These are phyloP conservation scores for Adelges cooleyi DNA, from an alignment of 1,140 invertebrate genomes.

Conservation along the genomic window DNA sequence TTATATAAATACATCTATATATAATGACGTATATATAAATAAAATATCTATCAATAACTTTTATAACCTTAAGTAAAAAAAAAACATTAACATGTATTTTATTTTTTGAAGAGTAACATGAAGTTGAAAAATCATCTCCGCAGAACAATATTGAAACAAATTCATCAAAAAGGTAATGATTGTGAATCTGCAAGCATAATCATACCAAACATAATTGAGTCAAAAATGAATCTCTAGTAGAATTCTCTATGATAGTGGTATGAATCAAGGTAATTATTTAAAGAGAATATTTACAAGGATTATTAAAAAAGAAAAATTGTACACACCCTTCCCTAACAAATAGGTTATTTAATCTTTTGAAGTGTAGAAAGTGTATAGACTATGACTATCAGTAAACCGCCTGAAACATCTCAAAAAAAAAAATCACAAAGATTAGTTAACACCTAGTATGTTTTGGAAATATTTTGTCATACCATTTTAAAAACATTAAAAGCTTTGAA, in stretches of 20 bases:
- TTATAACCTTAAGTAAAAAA: too few species aligned
- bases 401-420: slow-evolving; percentile 26
- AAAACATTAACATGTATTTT: too few species aligned
- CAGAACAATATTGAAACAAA: background rate
- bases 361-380: slow-evolving; percentile 10
- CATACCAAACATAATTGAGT: slow-evolving; percentile 12
- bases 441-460: background rate
- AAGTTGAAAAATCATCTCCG: background rate
- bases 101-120: too few species aligned
- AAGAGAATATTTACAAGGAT: slow-evolving; percentile 16
- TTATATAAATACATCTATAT: too few species aligned
- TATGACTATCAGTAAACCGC: slow-evolving; percentile 17
- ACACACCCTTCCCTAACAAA: slow-evolving; percentile 18
- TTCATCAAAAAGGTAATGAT: background rate
- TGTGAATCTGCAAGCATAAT: slow-evolving; percentile 4
- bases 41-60: too few species aligned
- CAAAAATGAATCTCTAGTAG: background rate
- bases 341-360: slow-evolving; percentile 24
- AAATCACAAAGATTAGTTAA: slow-evolving; percentile 12
- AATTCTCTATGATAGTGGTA: background rate
- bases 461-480: background rate
- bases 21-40: too few species aligned
- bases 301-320: too few species aligned
- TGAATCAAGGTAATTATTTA: background rate
- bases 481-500: too few species aligned